These are phyloP conservation scores for Harpagoxenus sublaevis DNA, from an alignment of 2,888 invertebrate genomes.

Conservation along the genomic window DNA sequence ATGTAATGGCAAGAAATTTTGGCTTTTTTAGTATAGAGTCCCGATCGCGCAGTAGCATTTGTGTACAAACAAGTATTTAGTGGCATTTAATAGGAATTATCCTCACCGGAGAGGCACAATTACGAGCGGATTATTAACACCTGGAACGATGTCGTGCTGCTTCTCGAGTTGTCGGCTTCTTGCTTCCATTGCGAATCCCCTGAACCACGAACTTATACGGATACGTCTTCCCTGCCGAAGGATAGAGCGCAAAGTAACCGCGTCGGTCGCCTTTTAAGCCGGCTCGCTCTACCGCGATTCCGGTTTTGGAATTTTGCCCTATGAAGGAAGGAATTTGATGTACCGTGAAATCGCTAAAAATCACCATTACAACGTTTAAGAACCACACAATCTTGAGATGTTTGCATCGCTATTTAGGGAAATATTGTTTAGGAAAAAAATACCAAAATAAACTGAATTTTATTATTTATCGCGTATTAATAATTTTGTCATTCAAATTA, in stretches of 20 bases:
- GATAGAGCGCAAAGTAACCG: constrained; percentile 63
- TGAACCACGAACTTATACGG: constrained; percentile 39
- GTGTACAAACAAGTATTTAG: constrained; percentile 85
- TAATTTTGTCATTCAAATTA: not conserved
- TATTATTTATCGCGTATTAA: not conserved
- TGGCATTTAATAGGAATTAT: constrained; percentile 84
- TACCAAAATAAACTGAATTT: not conserved
- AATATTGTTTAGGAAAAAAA: not conserved
- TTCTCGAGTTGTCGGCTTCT: constrained; percentile 78
- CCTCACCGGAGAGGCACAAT: constrained; percentile 80
- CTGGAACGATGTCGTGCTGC: constrained; percentile 83
- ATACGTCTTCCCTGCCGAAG: constrained; percentile 40
- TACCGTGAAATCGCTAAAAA: constrained; percentile 75
- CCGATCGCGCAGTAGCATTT: constrained; percentile 75
- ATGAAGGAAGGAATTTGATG: constrained; percentile 60
- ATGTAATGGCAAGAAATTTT: constrained; percentile 59
- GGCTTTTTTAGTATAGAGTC: constrained; percentile 70
- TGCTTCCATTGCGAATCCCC: constrained; percentile 28
- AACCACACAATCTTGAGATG: not conserved
- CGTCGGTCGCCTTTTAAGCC: constrained; percentile 67
- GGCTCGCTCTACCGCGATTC: constrained; percentile 82
- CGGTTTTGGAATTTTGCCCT: constrained; percentile 76
- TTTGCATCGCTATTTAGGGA: not conserved
- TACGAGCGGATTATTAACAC: constrained; percentile 85
- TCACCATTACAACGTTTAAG: not conserved